Conservation (phyloP, 1,140 invertebrate genomes). For the Sipha flava region DNA sequence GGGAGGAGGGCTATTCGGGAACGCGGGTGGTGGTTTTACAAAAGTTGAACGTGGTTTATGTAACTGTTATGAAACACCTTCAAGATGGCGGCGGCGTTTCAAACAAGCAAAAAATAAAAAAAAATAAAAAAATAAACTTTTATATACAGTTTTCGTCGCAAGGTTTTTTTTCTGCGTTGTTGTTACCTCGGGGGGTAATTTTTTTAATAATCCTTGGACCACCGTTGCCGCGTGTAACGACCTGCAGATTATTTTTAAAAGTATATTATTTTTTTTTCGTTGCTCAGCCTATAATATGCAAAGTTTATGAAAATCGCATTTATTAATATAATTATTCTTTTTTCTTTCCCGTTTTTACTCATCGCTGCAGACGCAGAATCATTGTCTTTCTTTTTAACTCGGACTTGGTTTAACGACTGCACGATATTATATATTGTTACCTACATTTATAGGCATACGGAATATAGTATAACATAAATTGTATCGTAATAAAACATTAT, state of each 20-base stretch:
- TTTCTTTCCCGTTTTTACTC: neutral
- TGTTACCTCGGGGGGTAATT: conserved; percentile 4
- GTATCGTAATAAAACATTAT: too few species aligned
- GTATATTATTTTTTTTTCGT: neutral
- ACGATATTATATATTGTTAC: too few species aligned
- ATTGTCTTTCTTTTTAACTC: too few species aligned
- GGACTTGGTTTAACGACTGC: too few species aligned
- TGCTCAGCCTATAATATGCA: neutral
- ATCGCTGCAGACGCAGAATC: neutral
- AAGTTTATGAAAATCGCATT: neutral
- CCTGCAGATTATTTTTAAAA: neutral
- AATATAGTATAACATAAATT: too few species aligned
- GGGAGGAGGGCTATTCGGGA: neutral
- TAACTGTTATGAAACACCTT: conserved; percentile 32
- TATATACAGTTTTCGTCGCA: neutral
- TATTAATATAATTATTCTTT: too few species aligned
- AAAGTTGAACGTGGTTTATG: conserved; percentile 28
- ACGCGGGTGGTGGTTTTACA: conserved; percentile 17
- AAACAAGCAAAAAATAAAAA: neutral
- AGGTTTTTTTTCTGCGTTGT: neutral
- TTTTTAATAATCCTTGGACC: conserved; percentile 30
- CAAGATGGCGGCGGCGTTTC: conserved; percentile 19
- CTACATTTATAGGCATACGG: too few species aligned
- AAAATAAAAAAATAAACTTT: neutral
- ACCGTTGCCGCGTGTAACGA: neutral